Evolutionary conservation across 2,888 invertebrate genomes (phyloP).

Genomic region (Arge pagana): DNA sequence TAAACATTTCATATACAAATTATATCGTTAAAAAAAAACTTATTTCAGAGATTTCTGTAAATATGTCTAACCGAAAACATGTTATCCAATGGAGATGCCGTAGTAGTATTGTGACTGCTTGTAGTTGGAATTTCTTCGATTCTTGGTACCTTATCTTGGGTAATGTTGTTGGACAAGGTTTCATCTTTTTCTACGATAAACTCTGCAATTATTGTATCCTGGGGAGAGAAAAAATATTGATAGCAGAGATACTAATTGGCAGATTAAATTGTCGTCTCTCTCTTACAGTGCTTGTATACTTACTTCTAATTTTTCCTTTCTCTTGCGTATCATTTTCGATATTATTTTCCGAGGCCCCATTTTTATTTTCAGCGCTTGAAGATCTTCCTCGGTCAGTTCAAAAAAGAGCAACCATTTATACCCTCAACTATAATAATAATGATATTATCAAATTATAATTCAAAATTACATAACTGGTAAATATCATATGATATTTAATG

Average conservation of each 20-base stretch:
- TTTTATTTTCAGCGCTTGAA: slow-evolving; percentile 24
- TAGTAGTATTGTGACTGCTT: neutral
- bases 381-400: slow-evolving; percentile 23
- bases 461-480: slow-evolving; percentile 10
- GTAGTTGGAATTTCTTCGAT: neutral
- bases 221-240: neutral
- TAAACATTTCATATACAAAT: no score
- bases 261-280: neutral
- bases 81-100: neutral
- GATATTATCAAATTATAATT: slow-evolving; percentile 10
- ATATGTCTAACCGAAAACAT: neutral
- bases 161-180: neutral
- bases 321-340: slow-evolving; percentile 5
- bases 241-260: neutral
- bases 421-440: slow-evolving; percentile 19
- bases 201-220: neutral
- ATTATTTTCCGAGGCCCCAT: slow-evolving; percentile 25
- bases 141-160: neutral
- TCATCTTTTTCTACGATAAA: neutral
- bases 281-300: neutral
- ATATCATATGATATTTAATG: slow-evolving; percentile 13
- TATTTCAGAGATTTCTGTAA: neutral
- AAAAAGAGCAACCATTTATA: no score
- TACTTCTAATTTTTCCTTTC: slow-evolving; percentile 1
- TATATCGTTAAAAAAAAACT: neutral